These are phyloP conservation scores for Agriopis leucophaearia DNA, from an alignment of 2,888 invertebrate genomes.

Conservation along the genomic window DNA sequence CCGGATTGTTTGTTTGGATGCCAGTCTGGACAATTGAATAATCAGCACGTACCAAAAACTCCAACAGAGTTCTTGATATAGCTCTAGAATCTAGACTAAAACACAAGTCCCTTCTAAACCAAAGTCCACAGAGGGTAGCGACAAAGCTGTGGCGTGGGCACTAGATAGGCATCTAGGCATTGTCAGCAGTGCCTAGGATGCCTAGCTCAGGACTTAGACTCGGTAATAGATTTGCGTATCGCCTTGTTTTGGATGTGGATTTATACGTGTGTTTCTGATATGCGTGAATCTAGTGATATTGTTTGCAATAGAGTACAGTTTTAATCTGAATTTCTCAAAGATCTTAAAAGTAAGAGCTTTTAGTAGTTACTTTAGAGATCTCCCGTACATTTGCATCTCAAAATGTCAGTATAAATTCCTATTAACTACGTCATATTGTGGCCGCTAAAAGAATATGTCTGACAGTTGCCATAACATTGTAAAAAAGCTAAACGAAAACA, in stretches of 20 bases:
- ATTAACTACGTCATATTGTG: too few species aligned
- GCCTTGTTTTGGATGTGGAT: conserved; percentile 20
- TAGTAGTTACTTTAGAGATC: too few species aligned
- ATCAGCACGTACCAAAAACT: too few species aligned
- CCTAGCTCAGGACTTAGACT: conserved; percentile 40
- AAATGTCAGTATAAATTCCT: too few species aligned
- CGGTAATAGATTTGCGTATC: conserved; percentile 57
- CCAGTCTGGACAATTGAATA: too few species aligned
- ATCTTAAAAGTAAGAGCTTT: background rate
- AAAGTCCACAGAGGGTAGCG: conserved; percentile 13
- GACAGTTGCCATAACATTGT: too few species aligned
- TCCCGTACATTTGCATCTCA: too few species aligned
- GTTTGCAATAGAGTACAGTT: background rate
- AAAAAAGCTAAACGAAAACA: too few species aligned
- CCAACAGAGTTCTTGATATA: too few species aligned
- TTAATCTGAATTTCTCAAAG: too few species aligned
- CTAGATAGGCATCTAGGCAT: conserved; percentile 55
- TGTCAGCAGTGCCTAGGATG: conserved; percentile 49
- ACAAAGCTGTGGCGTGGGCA: conserved; percentile 54
- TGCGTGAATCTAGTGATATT: background rate
- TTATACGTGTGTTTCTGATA: conserved; percentile 2
- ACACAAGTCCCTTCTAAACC: conserved; percentile 3
- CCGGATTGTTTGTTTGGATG: too few species aligned
- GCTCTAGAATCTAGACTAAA: background rate
- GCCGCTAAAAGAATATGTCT: too few species aligned